A percentile compares a stretch with the other conserved stretches of the same genome.
These are phyloP conservation scores for Temnothorax ravouxi DNA, from an alignment of 2,888 invertebrate species.

Conservation along the genomic window DNA sequence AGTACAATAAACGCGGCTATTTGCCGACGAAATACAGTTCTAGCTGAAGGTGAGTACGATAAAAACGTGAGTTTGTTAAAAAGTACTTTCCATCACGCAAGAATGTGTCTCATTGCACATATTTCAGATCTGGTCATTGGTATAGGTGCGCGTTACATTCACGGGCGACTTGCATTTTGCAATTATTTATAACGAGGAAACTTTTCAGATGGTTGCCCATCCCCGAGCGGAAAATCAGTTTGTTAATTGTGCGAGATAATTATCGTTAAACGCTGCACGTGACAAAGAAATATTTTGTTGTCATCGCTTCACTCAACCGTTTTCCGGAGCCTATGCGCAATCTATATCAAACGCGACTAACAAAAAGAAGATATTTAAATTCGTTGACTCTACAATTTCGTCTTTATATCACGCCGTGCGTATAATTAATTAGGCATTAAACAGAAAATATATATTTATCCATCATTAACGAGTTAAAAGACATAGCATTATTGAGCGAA, in stretches of 20 bases:
- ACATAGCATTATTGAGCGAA: neutral
- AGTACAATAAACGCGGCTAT: slow-evolving; percentile 21
- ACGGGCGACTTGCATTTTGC: slow-evolving; percentile 71
- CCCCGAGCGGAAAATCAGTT: slow-evolving; percentile 67
- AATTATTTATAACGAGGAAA: slow-evolving; percentile 84
- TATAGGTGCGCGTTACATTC: neutral
- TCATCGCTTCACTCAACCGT: slow-evolving; percentile 52
- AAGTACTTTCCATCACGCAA: slow-evolving; percentile 79
- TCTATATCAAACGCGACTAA: slow-evolving; percentile 5
- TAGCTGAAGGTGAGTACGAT: slow-evolving; percentile 69
- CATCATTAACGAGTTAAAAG: neutral
- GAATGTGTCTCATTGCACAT: slow-evolving; percentile 25
- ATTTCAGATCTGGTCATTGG: slow-evolving; percentile 5
- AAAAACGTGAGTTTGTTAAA: slow-evolving; percentile 72
- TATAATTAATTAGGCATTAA: slow-evolving; percentile 25
- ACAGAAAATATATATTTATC: neutral
- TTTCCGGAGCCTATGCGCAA: slow-evolving; percentile 26
- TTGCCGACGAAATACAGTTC: slow-evolving; percentile 5
- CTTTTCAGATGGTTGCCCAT: slow-evolving; percentile 68
- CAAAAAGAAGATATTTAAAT: neutral
- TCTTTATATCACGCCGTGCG: neutral
- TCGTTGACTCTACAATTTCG: neutral
- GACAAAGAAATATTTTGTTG: slow-evolving; percentile 70
- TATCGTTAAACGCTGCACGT: slow-evolving; percentile 69
- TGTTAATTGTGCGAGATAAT: slow-evolving; percentile 78